phyloP scores from a whole-genome alignment of 1,140 invertebrate genomes.

The Camponotus floridanus region DNA sequence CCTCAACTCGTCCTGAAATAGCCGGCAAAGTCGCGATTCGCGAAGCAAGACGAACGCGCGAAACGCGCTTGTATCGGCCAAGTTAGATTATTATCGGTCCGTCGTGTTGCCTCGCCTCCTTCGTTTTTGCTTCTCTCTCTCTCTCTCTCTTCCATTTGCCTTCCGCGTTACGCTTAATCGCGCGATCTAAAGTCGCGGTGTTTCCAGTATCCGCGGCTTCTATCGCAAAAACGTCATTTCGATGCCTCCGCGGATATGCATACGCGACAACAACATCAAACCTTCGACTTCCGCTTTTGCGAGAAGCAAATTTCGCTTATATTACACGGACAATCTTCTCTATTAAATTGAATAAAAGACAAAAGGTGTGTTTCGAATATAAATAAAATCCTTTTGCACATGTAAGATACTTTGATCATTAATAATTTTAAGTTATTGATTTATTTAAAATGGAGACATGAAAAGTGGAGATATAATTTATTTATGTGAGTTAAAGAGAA shows the following conservation, averaged over 20 bases:
- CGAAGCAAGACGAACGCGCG: conserved; percentile 46
- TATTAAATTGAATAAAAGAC: not conserved
- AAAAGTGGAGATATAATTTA: not conserved
- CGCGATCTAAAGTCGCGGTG: conserved; percentile 41
- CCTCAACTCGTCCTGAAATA: conserved; percentile 24
- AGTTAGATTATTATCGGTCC: conserved; percentile 42
- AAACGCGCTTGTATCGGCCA: conserved; percentile 37
- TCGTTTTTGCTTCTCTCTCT: conserved; percentile 23
- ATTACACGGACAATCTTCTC: conserved; percentile 10
- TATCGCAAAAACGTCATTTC: conserved; percentile 32
- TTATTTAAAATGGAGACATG: not conserved
- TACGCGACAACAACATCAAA: conserved; percentile 11
- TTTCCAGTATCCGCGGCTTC: conserved; percentile 6
- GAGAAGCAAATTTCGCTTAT: conserved; percentile 14
- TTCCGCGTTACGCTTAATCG: conserved; percentile 51
- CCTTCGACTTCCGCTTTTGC: not conserved
- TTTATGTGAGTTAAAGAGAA: not conserved
- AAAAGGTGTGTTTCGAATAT: not conserved
- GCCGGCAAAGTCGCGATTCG: conserved; percentile 1
- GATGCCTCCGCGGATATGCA: not conserved
- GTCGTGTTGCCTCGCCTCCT: conserved; percentile 39
- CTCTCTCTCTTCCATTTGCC: conserved; percentile 25
- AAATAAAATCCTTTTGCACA: not conserved
- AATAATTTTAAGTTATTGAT: not conserved
- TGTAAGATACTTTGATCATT: not conserved